phyloP scores from a whole-genome alignment of 1,140 invertebrate species.

The Meloidogyne floridensis region DNA sequence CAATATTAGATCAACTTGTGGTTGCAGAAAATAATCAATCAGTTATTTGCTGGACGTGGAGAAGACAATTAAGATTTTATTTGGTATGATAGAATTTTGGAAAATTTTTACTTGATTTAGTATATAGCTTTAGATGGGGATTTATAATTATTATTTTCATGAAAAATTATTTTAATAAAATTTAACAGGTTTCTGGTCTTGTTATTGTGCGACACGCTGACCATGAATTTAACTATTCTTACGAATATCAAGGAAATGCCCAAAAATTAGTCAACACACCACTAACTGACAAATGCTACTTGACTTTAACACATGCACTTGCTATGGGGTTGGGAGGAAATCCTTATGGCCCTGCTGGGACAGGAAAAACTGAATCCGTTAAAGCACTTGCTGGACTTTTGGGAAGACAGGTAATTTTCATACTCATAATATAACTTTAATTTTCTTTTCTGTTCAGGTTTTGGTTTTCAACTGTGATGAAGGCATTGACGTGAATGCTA shows the following conservation, averaged over 20 bases:
- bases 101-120: too few species aligned
- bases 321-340: constrained; percentile 93
- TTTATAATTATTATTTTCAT: too few species aligned
- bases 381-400: constrained; percentile 93
- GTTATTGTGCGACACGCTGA: constrained; percentile 75
- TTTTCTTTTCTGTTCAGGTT: constrained; percentile 70
- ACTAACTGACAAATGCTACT: constrained; percentile 93
- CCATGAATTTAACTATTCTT: constrained; percentile 90
- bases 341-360: constrained; percentile 97
- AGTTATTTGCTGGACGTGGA: constrained; percentile 84
- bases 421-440: too few species aligned
- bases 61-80: constrained; percentile 84
- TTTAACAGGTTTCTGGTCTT: constrained; percentile 34
- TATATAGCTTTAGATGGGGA: too few species aligned
- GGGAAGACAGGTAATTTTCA: constrained; percentile 77
- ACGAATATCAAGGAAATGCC: constrained; percentile 81
- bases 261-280: constrained; percentile 94
- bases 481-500: constrained; percentile 69
- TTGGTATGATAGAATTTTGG: constrained; percentile 11
- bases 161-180: neutral
- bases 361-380: constrained; percentile 96
- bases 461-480: constrained; percentile 99
- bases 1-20: constrained; percentile 79
- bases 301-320: constrained; percentile 98
- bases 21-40: constrained; percentile 69